These are phyloP conservation scores for Hydrotaea cyrtoneurina DNA, from an alignment of 2,888 invertebrate genomes.

Conservation along the genomic window DNA sequence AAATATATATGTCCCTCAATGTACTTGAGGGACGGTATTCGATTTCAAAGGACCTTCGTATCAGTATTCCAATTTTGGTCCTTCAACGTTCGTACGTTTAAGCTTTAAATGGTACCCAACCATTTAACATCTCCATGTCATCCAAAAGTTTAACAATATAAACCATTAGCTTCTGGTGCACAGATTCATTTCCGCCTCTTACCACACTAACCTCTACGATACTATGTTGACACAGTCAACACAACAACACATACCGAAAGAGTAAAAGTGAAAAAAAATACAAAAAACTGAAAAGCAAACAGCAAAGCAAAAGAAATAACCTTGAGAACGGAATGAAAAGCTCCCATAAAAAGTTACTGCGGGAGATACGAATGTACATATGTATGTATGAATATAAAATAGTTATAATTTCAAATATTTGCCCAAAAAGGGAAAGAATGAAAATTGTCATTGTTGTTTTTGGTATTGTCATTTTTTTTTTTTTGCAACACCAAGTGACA, in stretches of 20 bases:
- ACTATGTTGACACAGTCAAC: background rate
- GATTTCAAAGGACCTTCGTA: no score
- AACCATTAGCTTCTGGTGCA: no score
- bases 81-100: no score
- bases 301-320: background rate
- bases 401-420: conserved; percentile 5
- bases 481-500: background rate
- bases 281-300: background rate
- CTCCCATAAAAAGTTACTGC: conserved; percentile 3
- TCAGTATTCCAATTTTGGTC: no score
- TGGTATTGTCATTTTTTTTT: background rate
- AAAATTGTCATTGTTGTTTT: background rate
- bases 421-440: background rate
- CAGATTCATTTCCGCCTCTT: background rate
- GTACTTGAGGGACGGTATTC: no score
- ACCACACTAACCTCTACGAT: background rate
- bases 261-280: background rate
- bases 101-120: no score
- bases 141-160: no score
- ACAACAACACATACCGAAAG: background rate
- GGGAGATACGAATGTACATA: background rate
- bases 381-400: background rate
- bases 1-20: no score
- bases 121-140: no score
- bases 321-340: conserved; percentile 12